Base-by-base conservation (phyloP, 1,140 invertebrate genomes). In the Caenorhabditis brenneri region DNA sequence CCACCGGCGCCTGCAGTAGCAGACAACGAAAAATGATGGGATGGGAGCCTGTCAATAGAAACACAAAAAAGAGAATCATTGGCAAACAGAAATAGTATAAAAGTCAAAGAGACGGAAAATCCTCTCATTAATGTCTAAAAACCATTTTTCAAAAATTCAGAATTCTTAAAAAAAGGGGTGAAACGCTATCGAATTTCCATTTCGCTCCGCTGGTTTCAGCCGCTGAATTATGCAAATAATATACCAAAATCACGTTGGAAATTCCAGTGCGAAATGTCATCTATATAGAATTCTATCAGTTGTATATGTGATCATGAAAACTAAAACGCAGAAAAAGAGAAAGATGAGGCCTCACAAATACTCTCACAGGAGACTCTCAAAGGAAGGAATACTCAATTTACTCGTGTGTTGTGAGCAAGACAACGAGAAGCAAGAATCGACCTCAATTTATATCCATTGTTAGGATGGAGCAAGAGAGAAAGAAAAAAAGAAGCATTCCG, bases 11-110 rank as follows among this genome's bases (percentile, higher is more conserved):
- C 31, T n/a, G 58, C 58, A 36, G 65, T 74, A 74, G 65, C 65
- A 74, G 65, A 74, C 65, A 74, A 29, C 65, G 65, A 42, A 74
- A 74, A n/a, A 74, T 42, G 65, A 74, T 74, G 65, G 22, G 65
- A 74, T 74, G 36, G 65, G 65, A 74, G 65, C 65, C 33, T 74
- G 65, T 74, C 65, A 74, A 74, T 74, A 74, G 65, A 74, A 74
- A 42, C 65, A 74, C 36, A 65, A 65, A 65, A 65, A 74, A 42
- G 65, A 42, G 22, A 42, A 74, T 3, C 65, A 42, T 74, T 27
- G 65, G 33, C 65, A 74, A 42, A 74, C 36, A 74, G n/a, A 42
- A 42, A 74, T 27, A 46, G n/a, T 31, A 7, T 46, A 10, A 46
- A 24, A n/a, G 7, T 36, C 15, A 12, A 22, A 2, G 24, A 29